These are phyloP conservation scores for Gavialis gangeticus DNA, from an alignment of 2,113 vertebrate species.

Conservation along the genomic window DNA sequence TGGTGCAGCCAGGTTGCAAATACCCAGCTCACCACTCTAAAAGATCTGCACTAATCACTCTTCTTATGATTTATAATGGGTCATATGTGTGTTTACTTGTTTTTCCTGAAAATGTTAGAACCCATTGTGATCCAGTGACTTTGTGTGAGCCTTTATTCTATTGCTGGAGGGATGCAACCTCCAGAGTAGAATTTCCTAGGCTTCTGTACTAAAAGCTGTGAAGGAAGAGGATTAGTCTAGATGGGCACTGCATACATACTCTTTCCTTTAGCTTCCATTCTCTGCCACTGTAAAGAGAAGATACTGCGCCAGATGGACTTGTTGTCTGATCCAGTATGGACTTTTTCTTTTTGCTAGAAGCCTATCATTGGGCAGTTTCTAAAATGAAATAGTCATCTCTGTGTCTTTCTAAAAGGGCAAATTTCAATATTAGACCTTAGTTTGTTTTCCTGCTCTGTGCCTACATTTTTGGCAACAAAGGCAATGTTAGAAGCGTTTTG, in stretches of 20 bases:
- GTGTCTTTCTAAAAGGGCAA: background rate
- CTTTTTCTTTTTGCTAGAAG: too few relatives aligned
- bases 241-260: too few relatives aligned
- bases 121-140: background rate
- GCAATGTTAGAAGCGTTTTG: background rate
- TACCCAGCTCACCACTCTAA: too few relatives aligned
- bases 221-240: too few relatives aligned
- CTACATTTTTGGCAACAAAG: background rate
- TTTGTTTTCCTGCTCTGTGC: background rate
- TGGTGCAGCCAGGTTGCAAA: too few relatives aligned
- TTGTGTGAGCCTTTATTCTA: background rate
- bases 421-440: background rate
- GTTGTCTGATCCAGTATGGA: too few relatives aligned
- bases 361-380: background rate
- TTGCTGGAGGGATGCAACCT: too few relatives aligned
- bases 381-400: background rate
- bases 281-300: too few relatives aligned
- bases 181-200: too few relatives aligned
- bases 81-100: background rate
- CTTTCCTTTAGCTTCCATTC: too few relatives aligned
- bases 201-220: too few relatives aligned
- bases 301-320: too few relatives aligned
- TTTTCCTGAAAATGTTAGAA: background rate
- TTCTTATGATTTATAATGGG: background rate
- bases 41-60: background rate